These are phyloP conservation scores for Limnothrissa miodon DNA, from an alignment of 2,113 vertebrate genomes.

Conservation along the genomic window DNA sequence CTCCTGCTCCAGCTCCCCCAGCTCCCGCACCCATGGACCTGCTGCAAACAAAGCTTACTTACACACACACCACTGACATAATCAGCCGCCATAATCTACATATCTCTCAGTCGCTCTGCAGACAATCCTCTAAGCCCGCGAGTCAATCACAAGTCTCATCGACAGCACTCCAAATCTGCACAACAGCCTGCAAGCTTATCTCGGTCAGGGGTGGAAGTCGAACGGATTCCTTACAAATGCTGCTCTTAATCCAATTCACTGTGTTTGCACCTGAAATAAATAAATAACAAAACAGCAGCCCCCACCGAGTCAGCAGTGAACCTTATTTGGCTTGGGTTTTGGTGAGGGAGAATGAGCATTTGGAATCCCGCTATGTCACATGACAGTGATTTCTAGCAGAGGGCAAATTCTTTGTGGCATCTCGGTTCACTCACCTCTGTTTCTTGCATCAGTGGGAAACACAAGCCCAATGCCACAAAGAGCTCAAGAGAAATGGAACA, in stretches of 20 bases:
- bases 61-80: neutral
- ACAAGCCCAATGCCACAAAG: no score
- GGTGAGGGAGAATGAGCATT: neutral
- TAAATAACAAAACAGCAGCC: neutral
- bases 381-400: slow-evolving; percentile 2
- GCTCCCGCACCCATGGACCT: neutral
- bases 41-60: neutral
- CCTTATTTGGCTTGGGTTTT: slow-evolving; percentile 2
- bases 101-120: neutral
- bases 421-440: neutral
- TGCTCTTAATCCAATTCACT: neutral
- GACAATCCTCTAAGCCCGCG: neutral
- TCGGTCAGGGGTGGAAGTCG: neutral
- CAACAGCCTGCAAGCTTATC: neutral
- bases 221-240: slow-evolving; percentile 10
- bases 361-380: neutral
- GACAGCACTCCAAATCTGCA: neutral
- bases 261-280: neutral
- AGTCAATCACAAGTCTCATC: slow-evolving; percentile 2
- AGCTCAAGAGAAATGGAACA: neutral
- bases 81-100: neutral
- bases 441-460: no score
- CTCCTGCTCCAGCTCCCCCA: neutral
- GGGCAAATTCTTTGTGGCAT: neutral
- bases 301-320: neutral